phyloP scores from a whole-genome alignment of 2,113 vertebrate genomes.

The Aleadryas rufinucha region DNA sequence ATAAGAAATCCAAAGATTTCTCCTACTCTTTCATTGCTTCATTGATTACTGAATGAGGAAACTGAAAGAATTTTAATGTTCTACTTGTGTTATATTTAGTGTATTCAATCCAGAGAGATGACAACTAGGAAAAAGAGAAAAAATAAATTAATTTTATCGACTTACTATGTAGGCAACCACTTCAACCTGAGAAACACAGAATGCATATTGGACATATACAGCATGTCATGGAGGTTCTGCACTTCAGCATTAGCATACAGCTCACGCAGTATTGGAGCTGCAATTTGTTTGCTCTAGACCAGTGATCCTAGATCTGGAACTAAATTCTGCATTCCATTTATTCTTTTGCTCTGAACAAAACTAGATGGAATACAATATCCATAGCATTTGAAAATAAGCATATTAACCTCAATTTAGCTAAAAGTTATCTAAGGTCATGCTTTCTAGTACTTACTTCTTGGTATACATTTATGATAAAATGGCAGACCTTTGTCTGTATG shows the following conservation, averaged over 20 bases:
- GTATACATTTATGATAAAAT: conserved; percentile 47
- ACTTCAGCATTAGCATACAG: not conserved
- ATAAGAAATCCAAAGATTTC: not conserved
- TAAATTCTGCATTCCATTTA: not conserved
- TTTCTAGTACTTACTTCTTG: conserved; percentile 20
- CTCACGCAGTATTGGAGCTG: not conserved
- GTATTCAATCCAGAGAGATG: not conserved
- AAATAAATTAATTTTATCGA: not conserved
- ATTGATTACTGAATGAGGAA: not conserved
- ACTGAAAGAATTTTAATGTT: not conserved
- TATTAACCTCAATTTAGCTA: not conserved
- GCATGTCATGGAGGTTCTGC: not conserved
- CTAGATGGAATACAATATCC: not conserved
- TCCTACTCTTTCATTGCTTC: not conserved
- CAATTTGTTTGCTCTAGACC: not conserved
- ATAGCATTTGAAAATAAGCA: conserved; percentile 41
- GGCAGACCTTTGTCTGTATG: conserved; percentile 1
- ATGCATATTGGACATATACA: rapidly evolving
- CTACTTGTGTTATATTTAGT: not conserved
- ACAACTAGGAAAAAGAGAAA: not conserved
- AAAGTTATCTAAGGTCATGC: not conserved
- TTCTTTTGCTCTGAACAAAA: not conserved
- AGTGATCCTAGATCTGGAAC: not conserved
- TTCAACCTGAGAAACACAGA: not conserved
- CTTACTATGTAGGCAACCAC: not conserved